Percentiles rank a stretch among this genome's conserved stretches.
phyloP scores from a whole-genome alignment of 2,113 vertebrate genomes.

The Apteryx owenii region DNA sequence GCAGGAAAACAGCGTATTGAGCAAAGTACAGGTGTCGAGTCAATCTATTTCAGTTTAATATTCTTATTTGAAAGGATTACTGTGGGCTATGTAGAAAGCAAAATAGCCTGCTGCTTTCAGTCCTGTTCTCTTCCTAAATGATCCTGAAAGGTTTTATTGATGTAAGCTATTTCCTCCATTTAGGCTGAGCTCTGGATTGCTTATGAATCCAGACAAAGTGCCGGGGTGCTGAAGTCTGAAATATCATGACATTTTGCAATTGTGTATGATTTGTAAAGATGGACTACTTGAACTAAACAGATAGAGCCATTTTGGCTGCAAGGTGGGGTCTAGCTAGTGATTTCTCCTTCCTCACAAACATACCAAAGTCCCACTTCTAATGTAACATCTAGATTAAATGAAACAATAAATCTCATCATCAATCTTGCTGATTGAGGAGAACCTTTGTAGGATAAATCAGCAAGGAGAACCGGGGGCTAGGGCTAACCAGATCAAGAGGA shows the following conservation, averaged over 20 bases:
- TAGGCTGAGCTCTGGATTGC: neutral
- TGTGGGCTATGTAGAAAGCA: conserved; percentile 8
- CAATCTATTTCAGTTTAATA: conserved; percentile 41
- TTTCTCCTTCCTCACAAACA: neutral
- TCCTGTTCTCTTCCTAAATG: conserved; percentile 22
- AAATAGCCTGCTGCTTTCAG: conserved; percentile 18
- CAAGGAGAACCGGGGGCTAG: neutral
- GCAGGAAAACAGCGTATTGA: neutral
- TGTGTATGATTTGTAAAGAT: neutral
- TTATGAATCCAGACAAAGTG: neutral
- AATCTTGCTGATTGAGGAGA: neutral
- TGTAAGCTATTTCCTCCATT: neutral
- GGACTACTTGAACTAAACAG: neutral
- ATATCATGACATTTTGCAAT: neutral
- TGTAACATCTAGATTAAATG: neutral
- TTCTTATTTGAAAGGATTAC: conserved; percentile 30
- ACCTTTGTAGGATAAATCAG: neutral
- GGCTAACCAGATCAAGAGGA: neutral
- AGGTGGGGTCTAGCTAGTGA: neutral
- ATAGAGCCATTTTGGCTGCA: neutral
- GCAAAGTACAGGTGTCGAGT: neutral
- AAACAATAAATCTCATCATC: neutral
- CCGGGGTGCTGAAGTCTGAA: neutral
- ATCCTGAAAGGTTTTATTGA: conserved; percentile 12
- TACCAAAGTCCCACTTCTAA: neutral